Base-by-base conservation (phyloP, 2,888 invertebrate genomes). In the Polyommatus iphigenia region DNA sequence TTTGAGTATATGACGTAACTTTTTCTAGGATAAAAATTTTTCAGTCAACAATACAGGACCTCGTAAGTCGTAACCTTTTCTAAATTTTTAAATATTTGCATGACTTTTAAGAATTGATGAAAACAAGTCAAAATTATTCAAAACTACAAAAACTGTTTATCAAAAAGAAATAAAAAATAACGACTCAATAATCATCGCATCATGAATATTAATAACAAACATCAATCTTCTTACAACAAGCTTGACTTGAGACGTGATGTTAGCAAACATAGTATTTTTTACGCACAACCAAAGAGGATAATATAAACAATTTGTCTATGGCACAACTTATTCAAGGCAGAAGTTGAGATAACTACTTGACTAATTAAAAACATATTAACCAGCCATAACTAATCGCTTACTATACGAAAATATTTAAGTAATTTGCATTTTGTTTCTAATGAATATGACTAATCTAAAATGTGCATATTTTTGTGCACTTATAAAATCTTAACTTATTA, bases 191-290 rank as follows among this genome's bases (percentile, higher is more conserved):
- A 67, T 18, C 67, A 67, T 67, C 6, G 67, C 3, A 67, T 67
- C 67, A 67, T 32, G 29, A 67, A 29, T 32, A 67, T 67, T 29
- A 67, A 67, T 67, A 67, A 7, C 29, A 15, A 29, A 67, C 67
- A 67, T 67, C 29, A 29, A 67, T 67, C 67, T 32, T 67, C 5
- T 13, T 10, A 29, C 18, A 67, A 67, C 18, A 2, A 67, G 67
- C 29, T 67, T 46, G 10, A 46, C 46, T 36, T 32, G 32, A 15
- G 29, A 67, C 29, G 29, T 29, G 67, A 67, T 67, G 29, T 67
- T 29, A 29, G 67, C 29, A 67, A 67, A 62, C 32, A 29, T 67
- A 67, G 67, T 32, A 67, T 32, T 67, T 67, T 67, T 67, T 67
- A 67, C 67, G 15, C 29, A 15, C 67, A n/a, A n/a, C n/a, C n/a